Base-by-base conservation (phyloP, 2,113 vertebrate species). In the Limnothrissa miodon region DNA sequence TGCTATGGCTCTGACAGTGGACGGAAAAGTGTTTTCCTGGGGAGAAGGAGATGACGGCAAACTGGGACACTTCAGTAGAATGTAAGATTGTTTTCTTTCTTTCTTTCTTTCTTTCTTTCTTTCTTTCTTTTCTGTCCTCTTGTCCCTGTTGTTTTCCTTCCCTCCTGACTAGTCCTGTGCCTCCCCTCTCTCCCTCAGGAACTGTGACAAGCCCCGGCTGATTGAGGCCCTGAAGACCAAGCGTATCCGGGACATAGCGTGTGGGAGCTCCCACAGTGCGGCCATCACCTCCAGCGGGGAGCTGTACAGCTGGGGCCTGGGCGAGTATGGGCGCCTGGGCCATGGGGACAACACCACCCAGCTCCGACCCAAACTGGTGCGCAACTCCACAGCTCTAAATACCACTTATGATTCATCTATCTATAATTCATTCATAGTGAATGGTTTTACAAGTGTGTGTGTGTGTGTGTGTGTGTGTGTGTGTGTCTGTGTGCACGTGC, bases 11-110 rank as follows among this genome's bases (percentile, higher is more conserved):
- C 91, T 99, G 87, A 99, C 98, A 1, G 98, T 99, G 59, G 98
- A 99, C 5, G 98, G 98, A n/a, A 98, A 99, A 79, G 96, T 99
- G 0, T 99, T 99, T 88, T 99, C 98, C 0, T 99, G 98, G 98
- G 98, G 98, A 6, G 98, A 99, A 94, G 98, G 98, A 85, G 98
- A 99, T 25, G 98, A 99, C 70, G 98, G 98, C 81, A 99, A 99
- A 84, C 97, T 99, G 45, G 98, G 98, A 59, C 98, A 99, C 89
- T 99, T 99, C 91, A 99, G 98, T 90, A 94, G 98, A 92, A 99
- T 99, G 98, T 99, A 94, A 91, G 96, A 17, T 74, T 7, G 1
- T n/a, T 23, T 59, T 7, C 53, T 6, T 25, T 7, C 13, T 33
- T 29, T 25, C 59, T 33, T 33, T 66, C 59, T 33, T 33, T 66